Evolutionary conservation across 1,140 invertebrate genomes (phyloP), one percentile per base, ranked within the genome.

Genomic region (Cepaea nemoralis): DNA sequence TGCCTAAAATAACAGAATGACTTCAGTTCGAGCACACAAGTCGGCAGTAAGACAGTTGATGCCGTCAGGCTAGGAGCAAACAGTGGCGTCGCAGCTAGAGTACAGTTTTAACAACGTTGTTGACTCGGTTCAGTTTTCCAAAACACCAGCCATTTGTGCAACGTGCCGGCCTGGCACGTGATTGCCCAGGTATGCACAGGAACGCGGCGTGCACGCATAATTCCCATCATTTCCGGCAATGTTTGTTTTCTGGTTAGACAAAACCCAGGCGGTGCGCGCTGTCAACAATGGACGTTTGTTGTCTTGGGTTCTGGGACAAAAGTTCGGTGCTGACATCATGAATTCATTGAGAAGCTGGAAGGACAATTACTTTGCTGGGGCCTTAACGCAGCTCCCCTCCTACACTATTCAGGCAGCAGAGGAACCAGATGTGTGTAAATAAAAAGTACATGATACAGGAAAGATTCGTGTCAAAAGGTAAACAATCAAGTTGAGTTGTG

Each of bases 11-110:
- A 63, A 6, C 14, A 22, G 12, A 3, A 63, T 63, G n/a, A 63
- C 59, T 63, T 63, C 33, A 63, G 59, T 63, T 63, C 33, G 59
- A 63, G n/a, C 59, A 63, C 59, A 31, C 59, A 63, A 63, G 1
- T 16, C 10, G 19, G 27, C 59, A 31, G 1, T 8, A 2, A 31
- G 6, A 31, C n/a, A 63, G 59, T 31, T 63, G 59, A 63, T 31
- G 8, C 33, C 5, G 6, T 27, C 27, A 63, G 59, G 59, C 59
- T 63, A 63, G 27, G 22, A 31, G 6, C 59, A 63, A 63, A 63
- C 22, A 31, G 5, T 27, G n/a, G 27, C 27, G 59, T 10, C 1
- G 10, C n/a, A 5, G 3, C 19, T 19, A 22, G 50, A 63, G 27
- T 63, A 63, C 2, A 63, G 33, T 63, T 31, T 63, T n/a, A 31